Percentiles rank a stretch among this genome's conserved stretches.
Conservation (phyloP, 1,140 invertebrate genomes). For the Scaptomyza graminum region DNA sequence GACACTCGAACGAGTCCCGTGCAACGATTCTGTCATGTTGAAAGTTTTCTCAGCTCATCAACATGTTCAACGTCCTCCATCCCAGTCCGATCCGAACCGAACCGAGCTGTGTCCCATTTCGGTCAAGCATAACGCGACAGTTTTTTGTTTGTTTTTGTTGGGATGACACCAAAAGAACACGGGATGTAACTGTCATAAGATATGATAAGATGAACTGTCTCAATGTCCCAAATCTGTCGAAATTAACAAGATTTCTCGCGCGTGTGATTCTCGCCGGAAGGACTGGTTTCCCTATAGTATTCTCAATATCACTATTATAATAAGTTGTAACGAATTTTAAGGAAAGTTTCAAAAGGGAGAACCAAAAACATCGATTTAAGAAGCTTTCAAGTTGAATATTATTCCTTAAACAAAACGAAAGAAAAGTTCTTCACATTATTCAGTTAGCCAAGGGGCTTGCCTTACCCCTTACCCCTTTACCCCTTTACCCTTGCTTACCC, state of each 20-base stretch:
- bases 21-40: conserved; percentile 36
- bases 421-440: conserved; percentile 4
- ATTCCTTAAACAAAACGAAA: too few relatives aligned
- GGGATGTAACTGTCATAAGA: conserved; percentile 36
- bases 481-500: too few relatives aligned
- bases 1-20: conserved; percentile 8
- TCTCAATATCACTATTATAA: too few relatives aligned
- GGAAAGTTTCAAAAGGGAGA: too few relatives aligned
- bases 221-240: not conserved
- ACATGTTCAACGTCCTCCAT: conserved; percentile 5
- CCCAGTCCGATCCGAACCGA: not conserved
- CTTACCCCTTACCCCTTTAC: too few relatives aligned
- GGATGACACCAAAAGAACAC: conserved; percentile 23
- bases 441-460: not conserved
- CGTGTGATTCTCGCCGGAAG: not conserved
- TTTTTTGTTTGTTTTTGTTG: conserved; percentile 13
- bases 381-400: too few relatives aligned
- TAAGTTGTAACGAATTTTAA: too few relatives aligned
- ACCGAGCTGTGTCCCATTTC: conserved; percentile 33
- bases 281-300: too few relatives aligned
- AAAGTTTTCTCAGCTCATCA: conserved; percentile 33
- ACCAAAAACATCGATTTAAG: too few relatives aligned
- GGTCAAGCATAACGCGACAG: conserved; percentile 63
- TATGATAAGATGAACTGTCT: too few relatives aligned
- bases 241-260: conserved; percentile 2